Conservation (phyloP, 2,797 vertebrate species). For the Helicolenus hilgendorfi region DNA sequence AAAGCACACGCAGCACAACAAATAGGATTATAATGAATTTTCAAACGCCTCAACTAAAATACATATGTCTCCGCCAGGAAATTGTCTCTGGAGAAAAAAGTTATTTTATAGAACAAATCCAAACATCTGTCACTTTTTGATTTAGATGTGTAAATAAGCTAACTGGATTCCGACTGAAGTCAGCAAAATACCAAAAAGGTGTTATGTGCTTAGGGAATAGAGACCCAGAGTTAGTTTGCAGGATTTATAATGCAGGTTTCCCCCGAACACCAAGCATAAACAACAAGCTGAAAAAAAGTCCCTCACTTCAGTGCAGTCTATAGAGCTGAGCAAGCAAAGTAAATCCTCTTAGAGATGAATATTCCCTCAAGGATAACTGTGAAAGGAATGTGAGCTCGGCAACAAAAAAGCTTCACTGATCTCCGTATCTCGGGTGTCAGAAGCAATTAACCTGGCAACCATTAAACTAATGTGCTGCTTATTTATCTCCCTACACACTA, state of each 20-base stretch:
- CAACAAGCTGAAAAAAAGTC: background rate
- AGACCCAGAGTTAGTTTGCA: background rate
- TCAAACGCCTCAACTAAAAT: background rate
- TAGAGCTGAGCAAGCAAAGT: background rate
- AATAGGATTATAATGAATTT: background rate
- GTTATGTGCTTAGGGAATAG: background rate
- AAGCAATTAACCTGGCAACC: background rate
- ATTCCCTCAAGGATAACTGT: background rate
- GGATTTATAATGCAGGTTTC: background rate
- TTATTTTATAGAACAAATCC: background rate
- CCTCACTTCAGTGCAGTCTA: background rate
- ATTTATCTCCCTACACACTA: background rate
- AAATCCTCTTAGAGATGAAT: background rate
- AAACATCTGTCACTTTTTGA: conserved; percentile 3
- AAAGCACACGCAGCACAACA: background rate
- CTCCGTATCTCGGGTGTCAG: background rate
- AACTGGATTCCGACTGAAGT: background rate
- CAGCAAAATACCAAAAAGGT: background rate
- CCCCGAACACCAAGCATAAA: background rate
- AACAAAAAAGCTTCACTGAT: background rate
- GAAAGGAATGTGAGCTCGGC: background rate
- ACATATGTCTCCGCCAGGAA: background rate
- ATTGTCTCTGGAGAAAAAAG: background rate
- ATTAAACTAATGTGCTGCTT: background rate
- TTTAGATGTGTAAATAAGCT: background rate